phyloP scores from a whole-genome alignment of 2,797 vertebrate genomes.

The Sebastes vulpes region DNA sequence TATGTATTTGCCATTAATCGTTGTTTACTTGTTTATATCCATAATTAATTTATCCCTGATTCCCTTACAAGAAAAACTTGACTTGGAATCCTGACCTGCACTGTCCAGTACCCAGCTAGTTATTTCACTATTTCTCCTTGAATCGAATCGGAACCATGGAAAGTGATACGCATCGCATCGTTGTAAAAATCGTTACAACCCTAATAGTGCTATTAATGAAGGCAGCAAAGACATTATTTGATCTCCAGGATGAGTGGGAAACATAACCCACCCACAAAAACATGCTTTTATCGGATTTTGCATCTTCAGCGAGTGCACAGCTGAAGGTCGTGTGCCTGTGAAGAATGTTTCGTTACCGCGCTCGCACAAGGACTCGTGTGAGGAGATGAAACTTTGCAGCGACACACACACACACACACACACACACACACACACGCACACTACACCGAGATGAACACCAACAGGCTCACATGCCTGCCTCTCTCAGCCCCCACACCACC shows the following conservation, averaged over 20 bases:
- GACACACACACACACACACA: constrained; percentile 19
- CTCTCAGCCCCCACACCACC: constrained; percentile 84
- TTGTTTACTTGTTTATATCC: too few species aligned
- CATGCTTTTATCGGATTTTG: background rate
- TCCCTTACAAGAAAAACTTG: too few species aligned
- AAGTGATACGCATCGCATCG: too few species aligned
- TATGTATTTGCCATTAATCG: too few species aligned
- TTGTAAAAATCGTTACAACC: too few species aligned
- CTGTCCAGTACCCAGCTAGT: too few species aligned
- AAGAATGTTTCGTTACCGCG: constrained; percentile 48
- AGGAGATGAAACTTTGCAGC: constrained; percentile 68
- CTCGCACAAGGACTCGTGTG: constrained; percentile 59
- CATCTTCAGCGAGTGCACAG: constrained; percentile 21
- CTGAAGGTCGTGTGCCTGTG: constrained; percentile 66
- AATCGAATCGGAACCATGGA: too few species aligned
- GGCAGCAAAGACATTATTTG: background rate
- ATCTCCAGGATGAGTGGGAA: constrained; percentile 22
- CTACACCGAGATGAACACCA: constrained; percentile 63
- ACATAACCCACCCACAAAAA: background rate
- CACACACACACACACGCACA: background rate
- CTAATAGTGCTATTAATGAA: background rate
- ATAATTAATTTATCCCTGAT: too few species aligned
- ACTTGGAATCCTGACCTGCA: too few species aligned
- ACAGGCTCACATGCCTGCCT: constrained; percentile 78
- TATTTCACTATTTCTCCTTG: too few species aligned